phyloP scores from a whole-genome alignment of 2,113 vertebrate genomes.

The Hippocampus abdominalis region DNA sequence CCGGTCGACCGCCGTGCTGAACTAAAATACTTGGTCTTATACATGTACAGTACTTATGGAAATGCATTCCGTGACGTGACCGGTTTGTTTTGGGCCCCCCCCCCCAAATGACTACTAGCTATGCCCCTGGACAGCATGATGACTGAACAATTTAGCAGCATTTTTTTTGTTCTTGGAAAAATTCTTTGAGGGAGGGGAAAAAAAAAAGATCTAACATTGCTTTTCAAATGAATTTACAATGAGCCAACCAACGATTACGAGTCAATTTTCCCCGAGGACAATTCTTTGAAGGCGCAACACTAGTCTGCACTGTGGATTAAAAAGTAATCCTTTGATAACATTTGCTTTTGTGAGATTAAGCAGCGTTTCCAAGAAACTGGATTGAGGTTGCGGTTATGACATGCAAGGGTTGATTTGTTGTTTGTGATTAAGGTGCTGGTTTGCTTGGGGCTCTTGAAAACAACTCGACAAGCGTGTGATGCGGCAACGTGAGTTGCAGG shows the following conservation, averaged over 20 bases:
- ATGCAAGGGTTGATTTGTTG: constrained; percentile 3
- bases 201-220: too few species aligned
- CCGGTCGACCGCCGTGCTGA: too few species aligned
- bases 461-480: neutral
- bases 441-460: neutral
- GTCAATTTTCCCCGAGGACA: neutral
- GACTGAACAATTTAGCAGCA: too few species aligned
- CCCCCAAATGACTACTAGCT: too few species aligned
- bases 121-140: too few species aligned
- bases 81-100: too few species aligned
- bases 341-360: constrained; percentile 28
- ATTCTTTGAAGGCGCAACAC: neutral
- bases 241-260: neutral
- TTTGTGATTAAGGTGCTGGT: neutral
- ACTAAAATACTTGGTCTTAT: too few species aligned
- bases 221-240: neutral
- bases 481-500: constrained; percentile 15
- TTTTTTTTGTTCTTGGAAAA: neutral
- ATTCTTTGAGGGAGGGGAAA: neutral
- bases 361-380: constrained; percentile 36
- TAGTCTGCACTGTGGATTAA: neutral
- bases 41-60: too few species aligned
- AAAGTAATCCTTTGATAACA: neutral
- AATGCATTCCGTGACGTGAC: too few species aligned
- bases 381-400: constrained; percentile 23